These are phyloP conservation scores for Melanotaenia nigrans DNA, from an alignment of 2,797 vertebrate species.

Conservation along the genomic window DNA sequence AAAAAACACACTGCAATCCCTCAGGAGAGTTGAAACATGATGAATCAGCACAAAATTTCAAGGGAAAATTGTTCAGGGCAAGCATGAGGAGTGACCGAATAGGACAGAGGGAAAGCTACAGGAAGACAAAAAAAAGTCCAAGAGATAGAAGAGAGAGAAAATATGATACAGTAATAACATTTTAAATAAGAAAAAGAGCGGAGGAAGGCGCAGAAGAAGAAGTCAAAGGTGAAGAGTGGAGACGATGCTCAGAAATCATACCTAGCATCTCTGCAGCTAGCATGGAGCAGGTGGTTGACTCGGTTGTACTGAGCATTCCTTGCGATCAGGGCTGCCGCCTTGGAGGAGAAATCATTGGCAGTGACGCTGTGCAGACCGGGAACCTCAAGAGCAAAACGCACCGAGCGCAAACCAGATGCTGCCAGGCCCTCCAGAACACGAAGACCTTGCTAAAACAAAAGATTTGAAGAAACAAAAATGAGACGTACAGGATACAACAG, in stretches of 20 bases:
- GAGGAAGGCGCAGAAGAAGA: background rate
- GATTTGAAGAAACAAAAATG: background rate
- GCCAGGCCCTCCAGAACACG: conserved; percentile 90
- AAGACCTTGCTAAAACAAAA: conserved; percentile 81
- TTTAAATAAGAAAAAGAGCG: background rate
- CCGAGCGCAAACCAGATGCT: conserved; percentile 90
- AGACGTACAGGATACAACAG: background rate
- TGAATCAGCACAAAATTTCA: background rate
- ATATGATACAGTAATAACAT: background rate
- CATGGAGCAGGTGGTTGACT: conserved; percentile 83
- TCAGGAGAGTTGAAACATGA: background rate
- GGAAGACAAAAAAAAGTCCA: background rate
- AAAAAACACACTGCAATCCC: no score
- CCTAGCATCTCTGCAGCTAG: conserved; percentile 90
- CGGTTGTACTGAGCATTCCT: conserved; percentile 85
- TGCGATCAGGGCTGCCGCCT: conserved; percentile 86
- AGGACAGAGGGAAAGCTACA: background rate
- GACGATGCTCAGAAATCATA: conserved; percentile 45
- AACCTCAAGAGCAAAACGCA: conserved; percentile 91
- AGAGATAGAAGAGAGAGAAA: background rate
- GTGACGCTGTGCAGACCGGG: conserved; percentile 87
- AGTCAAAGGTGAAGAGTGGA: conserved; percentile 12
- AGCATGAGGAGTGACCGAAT: background rate
- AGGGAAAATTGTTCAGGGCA: background rate
- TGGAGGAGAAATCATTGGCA: conserved; percentile 89